phyloP scores from a whole-genome alignment of 2,888 invertebrate genomes.

The Caenorhabditis wallacei region DNA sequence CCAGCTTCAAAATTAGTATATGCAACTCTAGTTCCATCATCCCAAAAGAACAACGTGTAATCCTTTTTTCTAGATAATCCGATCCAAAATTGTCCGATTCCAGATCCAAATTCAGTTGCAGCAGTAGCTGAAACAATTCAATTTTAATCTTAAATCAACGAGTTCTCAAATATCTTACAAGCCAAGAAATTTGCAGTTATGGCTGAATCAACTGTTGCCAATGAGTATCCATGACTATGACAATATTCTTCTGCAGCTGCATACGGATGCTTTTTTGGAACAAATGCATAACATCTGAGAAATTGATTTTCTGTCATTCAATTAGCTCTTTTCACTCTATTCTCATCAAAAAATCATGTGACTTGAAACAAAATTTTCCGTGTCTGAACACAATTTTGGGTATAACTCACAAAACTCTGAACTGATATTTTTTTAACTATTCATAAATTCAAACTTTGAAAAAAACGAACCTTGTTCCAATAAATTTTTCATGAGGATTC shows the following conservation, averaged over 20 bases:
- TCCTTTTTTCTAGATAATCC: constrained; percentile 46
- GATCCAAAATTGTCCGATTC: constrained; percentile 55
- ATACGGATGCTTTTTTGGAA: constrained; percentile 44
- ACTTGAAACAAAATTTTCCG: background rate
- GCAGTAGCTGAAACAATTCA: constrained; percentile 27
- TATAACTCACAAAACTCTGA: background rate
- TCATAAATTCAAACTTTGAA: background rate
- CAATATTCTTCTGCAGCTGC: constrained; percentile 51
- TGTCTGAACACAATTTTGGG: background rate
- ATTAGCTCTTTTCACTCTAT: background rate
- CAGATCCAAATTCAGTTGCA: constrained; percentile 44
- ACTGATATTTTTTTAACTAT: background rate
- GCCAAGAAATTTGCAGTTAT: constrained; percentile 55
- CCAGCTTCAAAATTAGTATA: constrained; percentile 55
- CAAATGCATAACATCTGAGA: constrained; percentile 54
- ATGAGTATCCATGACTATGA: constrained; percentile 45
- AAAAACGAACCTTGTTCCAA: constrained; percentile 31
- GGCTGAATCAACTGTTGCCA: constrained; percentile 45
- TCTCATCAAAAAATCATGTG: background rate
- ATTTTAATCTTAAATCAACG: background rate
- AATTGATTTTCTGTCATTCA: background rate
- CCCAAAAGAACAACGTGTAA: constrained; percentile 42
- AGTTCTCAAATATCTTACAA: constrained; percentile 23
- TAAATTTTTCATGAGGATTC: constrained; percentile 50
- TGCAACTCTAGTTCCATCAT: constrained; percentile 39